phyloP scores from a whole-genome alignment of 2,797 vertebrate species.

The Brachyalestes nurse region DNA sequence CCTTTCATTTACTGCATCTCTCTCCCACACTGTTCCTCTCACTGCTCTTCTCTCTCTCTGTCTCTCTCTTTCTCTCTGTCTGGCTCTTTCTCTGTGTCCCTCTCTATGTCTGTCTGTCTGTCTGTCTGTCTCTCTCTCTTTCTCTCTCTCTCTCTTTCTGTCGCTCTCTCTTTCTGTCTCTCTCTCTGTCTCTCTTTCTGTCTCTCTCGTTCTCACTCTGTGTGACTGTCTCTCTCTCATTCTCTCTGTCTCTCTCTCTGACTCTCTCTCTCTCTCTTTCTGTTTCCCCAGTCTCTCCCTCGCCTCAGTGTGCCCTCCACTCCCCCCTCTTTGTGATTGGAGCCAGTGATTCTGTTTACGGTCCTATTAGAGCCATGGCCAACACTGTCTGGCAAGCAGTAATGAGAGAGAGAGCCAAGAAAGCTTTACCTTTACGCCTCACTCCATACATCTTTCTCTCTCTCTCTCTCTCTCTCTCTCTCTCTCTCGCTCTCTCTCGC shows the following conservation, averaged over 20 bases:
- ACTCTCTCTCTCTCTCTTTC: not conserved
- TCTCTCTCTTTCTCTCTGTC: not conserved
- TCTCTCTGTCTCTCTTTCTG: not conserved
- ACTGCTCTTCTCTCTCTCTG: not conserved
- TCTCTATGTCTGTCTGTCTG: not conserved
- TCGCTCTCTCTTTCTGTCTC: not conserved
- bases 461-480: slow-evolving; percentile 46
- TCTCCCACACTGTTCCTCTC: not conserved
- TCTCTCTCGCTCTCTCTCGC: no score
- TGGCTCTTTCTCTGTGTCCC: not conserved
- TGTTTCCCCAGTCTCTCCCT: not conserved
- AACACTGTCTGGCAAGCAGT: slow-evolving; percentile 41
- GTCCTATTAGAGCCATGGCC: slow-evolving; percentile 41
- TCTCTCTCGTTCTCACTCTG: no score
- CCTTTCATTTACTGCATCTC: not conserved
- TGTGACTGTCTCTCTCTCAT: not conserved
- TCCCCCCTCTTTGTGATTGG: not conserved
- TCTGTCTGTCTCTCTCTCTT: no score
- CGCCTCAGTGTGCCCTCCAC: not conserved
- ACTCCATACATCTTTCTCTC: slow-evolving; percentile 52
- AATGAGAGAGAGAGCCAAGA: slow-evolving; percentile 30
- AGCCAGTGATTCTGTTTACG: slow-evolving; percentile 49
- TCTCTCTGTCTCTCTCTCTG: not conserved
- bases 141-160: not conserved
- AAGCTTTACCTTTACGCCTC: slow-evolving; percentile 55